Evolutionary conservation across 2,113 vertebrate genomes (phyloP).

Genomic region (Parus major): DNA sequence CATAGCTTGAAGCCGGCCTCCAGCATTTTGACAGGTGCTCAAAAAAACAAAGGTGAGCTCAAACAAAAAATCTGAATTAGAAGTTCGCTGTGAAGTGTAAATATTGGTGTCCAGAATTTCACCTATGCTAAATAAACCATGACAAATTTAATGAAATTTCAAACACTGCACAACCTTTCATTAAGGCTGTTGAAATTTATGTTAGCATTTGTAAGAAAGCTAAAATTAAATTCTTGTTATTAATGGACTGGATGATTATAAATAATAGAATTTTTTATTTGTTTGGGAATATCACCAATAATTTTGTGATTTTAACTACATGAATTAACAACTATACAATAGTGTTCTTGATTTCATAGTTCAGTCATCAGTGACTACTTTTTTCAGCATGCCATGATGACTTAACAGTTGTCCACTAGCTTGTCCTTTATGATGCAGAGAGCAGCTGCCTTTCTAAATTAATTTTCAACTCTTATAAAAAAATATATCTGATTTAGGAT

Average conservation of each 20-base stretch:
- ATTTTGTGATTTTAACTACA: background rate
- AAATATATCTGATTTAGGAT: background rate
- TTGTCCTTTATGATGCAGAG: background rate
- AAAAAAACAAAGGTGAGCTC: background rate
- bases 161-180: background rate
- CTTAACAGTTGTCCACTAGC: background rate
- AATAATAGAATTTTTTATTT: background rate
- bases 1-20: background rate
- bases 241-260: background rate
- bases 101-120: background rate
- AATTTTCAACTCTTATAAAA: background rate
- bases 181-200: background rate
- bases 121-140: background rate
- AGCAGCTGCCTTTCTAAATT: background rate
- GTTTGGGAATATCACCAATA: background rate
- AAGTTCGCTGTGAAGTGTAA: background rate
- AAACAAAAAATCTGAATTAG: background rate
- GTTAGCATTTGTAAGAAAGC: background rate
- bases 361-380: background rate
- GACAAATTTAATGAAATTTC: background rate
- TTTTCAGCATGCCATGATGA: background rate
- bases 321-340: background rate
- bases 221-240: background rate
- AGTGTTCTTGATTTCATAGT: background rate
- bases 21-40: background rate